These are phyloP conservation scores for Cantharis rustica DNA, from an alignment of 2,888 invertebrate genomes.

Conservation along the genomic window DNA sequence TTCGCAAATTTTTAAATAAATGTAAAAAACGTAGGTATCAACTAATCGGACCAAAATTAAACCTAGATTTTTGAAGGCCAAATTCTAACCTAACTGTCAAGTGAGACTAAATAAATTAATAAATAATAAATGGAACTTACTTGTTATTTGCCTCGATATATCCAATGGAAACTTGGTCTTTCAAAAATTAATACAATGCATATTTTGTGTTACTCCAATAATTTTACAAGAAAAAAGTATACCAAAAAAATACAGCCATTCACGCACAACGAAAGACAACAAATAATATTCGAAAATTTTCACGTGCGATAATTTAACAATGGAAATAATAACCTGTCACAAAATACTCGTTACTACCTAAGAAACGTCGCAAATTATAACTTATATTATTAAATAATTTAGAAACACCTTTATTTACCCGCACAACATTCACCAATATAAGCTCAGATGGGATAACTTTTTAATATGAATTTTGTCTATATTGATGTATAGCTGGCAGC, in stretches of 20 bases:
- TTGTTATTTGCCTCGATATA: neutral
- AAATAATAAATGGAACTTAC: slow-evolving; percentile 11
- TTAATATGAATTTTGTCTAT: slow-evolving; percentile 21
- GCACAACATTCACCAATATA: slow-evolving; percentile 24
- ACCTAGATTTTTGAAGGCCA: slow-evolving; percentile 22
- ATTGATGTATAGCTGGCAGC: slow-evolving; percentile 26
- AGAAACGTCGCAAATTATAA: neutral
- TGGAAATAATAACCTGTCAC: slow-evolving; percentile 4
- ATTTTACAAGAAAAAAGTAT: slow-evolving; percentile 16
- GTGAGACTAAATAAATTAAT: slow-evolving; percentile 4
- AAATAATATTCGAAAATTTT: slow-evolving; percentile 13
- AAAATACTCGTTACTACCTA: neutral
- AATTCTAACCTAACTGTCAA: slow-evolving; percentile 31
- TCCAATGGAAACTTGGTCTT: slow-evolving; percentile 6
- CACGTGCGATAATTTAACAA: slow-evolving; percentile 20
- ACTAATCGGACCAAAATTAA: slow-evolving; percentile 32
- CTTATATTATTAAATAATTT: slow-evolving; percentile 15
- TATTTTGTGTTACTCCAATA: slow-evolving; percentile 10
- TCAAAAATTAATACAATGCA: slow-evolving; percentile 1
- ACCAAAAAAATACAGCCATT: slow-evolving; percentile 20
- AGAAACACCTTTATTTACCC: slow-evolving; percentile 28
- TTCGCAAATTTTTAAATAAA: slow-evolving; percentile 38
- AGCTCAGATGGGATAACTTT: slow-evolving; percentile 17
- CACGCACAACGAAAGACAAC: slow-evolving; percentile 15
- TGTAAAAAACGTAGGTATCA: neutral